phyloP scores from a whole-genome alignment of 2,888 invertebrate species.

The Macrosiphum euphorbiae region DNA sequence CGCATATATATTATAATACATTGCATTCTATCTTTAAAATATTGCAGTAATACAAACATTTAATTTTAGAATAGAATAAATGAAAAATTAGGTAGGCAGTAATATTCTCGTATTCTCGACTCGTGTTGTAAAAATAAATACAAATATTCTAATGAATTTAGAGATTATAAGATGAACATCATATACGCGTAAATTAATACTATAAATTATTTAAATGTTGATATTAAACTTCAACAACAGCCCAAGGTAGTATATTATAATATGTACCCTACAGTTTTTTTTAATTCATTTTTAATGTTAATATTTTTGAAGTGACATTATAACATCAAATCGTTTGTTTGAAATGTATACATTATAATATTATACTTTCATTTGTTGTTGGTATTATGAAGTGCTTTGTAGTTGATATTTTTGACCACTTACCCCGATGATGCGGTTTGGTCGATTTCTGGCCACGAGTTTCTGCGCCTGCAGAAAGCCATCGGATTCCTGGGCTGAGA shows the following conservation, averaged over 20 bases:
- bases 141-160: neutral
- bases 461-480: conserved; percentile 82
- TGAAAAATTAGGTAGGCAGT: neutral
- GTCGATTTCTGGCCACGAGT: conserved; percentile 89
- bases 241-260: neutral
- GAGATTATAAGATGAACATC: neutral
- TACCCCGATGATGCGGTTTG: conserved; percentile 87
- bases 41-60: neutral
- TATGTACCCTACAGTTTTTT: neutral
- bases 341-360: neutral
- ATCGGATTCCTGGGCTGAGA: conserved; percentile 76
- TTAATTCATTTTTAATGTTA: neutral
- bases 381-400: neutral
- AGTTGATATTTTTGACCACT: conserved; percentile 70
- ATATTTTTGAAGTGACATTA: neutral
- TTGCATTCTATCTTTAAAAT: neutral
- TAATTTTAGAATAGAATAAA: neutral
- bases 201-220: neutral
- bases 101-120: neutral
- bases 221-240: neutral
- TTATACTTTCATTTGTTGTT: neutral
- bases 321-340: neutral
- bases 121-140: neutral
- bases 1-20: neutral
- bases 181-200: neutral